Evolutionary conservation across 2,797 vertebrate genomes (phyloP).

Genomic region (Myotis planiceps): DNA sequence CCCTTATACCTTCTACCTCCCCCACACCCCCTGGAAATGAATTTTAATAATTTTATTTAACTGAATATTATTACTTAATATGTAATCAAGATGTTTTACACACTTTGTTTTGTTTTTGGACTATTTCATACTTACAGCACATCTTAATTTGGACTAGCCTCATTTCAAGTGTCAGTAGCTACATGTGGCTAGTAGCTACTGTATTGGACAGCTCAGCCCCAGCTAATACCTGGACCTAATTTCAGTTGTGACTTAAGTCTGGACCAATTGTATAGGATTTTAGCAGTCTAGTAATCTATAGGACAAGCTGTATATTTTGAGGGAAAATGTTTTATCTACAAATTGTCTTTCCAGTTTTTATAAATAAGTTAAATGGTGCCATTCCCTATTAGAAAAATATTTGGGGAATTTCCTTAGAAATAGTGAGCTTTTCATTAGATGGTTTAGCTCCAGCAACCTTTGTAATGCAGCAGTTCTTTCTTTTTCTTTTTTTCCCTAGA

Average conservation of each 20-base stretch:
- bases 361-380: background rate
- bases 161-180: background rate
- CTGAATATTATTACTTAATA: background rate
- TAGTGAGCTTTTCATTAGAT: constrained; percentile 9
- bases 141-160: background rate
- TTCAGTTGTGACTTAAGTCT: background rate
- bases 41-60: constrained; percentile 2
- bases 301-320: constrained; percentile 15
- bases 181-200: background rate
- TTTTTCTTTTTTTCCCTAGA: constrained; percentile 85
- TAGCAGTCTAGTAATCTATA: background rate
- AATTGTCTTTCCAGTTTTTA: constrained; percentile 9
- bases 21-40: background rate
- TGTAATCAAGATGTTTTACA: background rate
- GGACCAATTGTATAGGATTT: background rate
- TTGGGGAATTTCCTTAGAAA: constrained; percentile 39
- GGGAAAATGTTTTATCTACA: background rate
- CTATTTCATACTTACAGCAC: background rate
- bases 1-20: background rate
- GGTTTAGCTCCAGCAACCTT: background rate
- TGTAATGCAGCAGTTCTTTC: background rate
- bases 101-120: background rate
- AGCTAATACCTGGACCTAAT: background rate
- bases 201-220: background rate
- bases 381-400: background rate